Evolutionary conservation across 2,888 invertebrate species (phyloP), one percentile per base, ranked within the genome.

Genomic region (Cremastobaeus sp.): DNA sequence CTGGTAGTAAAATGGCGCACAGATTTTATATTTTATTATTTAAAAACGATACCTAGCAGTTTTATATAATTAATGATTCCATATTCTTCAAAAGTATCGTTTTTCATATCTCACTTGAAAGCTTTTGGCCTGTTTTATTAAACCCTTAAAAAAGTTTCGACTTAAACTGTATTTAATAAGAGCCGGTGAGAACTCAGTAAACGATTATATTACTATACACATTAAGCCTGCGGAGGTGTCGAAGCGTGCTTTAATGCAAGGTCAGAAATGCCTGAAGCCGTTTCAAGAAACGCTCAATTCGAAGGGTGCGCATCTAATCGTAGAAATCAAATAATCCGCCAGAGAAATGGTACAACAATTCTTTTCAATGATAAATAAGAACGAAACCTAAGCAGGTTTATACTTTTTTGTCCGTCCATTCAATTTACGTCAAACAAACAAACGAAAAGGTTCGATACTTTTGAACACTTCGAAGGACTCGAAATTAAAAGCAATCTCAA

Each of bases 241-340:
- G 81, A 81, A 80, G 82, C 79, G 81, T 80, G 78, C 69, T 78
- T 78, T 78, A 72, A 78, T 77, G 76, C 74, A 78, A 81, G 80
- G 79, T 81, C 77, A 78, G 79, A 78, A 76, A 77, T 74, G 83
- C 82, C 81, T 71, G 70, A 68, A 82, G 81, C 81, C 76, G 79
- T 79, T 74, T 78, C 81, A 81, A 80, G 82, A 80, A 84, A 83
- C 57, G 79, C 78, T 81, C 66, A 73, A 64, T 57, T 57, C 77
- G 76, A 81, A 78, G 81, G 83, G 83, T 83, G 83, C 81, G 79
- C 76, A 80, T 78, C 78, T 80, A 73, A 66, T 66, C 73, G 73
- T 62, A 57, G 62, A 41, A 62, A 57, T 55, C 66, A 14, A 73
- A 57, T 57, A 73, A 57, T 64, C 52, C 59, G 62, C 32, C 50